These are phyloP conservation scores for Rattus rattus DNA, from an alignment of 2,113 vertebrate genomes.

Conservation along the genomic window DNA sequence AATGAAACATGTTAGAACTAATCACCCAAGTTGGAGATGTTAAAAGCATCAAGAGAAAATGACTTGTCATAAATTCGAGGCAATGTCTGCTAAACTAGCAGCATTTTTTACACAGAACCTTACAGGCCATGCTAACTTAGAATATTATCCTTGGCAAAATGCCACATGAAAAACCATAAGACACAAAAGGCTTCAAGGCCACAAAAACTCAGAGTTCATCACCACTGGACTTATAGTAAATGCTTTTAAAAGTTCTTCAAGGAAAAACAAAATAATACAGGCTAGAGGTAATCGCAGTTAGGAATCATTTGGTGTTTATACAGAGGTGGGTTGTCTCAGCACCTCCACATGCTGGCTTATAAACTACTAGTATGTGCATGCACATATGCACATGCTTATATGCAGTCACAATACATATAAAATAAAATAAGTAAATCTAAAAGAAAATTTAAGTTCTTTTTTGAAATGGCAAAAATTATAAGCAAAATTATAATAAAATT, in stretches of 20 bases:
- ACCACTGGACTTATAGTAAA: not conserved
- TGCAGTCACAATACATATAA: not conserved
- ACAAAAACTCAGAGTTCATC: slow-evolving; percentile 11
- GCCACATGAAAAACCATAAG: not conserved
- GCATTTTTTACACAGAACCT: not conserved
- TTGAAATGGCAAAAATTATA: not conserved
- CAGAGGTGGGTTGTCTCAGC: not conserved
- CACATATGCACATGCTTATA: not conserved
- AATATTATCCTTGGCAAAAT: slow-evolving; percentile 39
- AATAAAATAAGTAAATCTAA: not conserved
- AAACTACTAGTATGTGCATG: no score
- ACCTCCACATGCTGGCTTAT: not conserved
- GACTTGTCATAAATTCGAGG: not conserved
- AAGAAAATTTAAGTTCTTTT: not conserved
- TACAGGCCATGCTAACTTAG: not conserved
- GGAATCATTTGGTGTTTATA: not conserved
- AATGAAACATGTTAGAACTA: not conserved
- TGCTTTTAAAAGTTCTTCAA: not conserved
- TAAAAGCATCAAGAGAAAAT: not conserved
- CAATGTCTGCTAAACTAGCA: not conserved
- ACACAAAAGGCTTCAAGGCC: not conserved
- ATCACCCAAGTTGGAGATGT: not conserved
- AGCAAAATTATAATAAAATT: not conserved
- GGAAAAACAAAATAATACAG: not conserved
- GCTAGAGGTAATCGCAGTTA: not conserved